Evolutionary conservation across 2,113 vertebrate species (phyloP).

Genomic region (Aythya baeri): DNA sequence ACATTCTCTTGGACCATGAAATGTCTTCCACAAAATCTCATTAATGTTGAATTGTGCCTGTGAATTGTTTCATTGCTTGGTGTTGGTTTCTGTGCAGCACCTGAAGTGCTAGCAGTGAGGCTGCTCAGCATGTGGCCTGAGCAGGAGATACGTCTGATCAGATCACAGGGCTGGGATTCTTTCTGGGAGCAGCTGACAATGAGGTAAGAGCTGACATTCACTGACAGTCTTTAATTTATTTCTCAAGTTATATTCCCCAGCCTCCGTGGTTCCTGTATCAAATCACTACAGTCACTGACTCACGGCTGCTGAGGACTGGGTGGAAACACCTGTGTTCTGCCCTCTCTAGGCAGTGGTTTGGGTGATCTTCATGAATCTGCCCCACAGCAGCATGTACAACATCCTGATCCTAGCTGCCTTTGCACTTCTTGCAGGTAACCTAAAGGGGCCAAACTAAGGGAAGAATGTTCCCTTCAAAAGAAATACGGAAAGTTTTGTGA

Average conservation of each 20-base stretch:
- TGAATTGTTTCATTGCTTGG: background rate
- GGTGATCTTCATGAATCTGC: background rate
- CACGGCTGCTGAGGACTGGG: background rate
- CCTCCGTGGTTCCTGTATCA: background rate
- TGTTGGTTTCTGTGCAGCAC: background rate
- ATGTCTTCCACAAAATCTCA: background rate
- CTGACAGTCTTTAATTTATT: accelerated
- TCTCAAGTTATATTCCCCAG: background rate
- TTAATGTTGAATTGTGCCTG: background rate
- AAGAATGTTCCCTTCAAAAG: background rate
- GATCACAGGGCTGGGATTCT: accelerated
- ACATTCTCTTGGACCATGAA: background rate
- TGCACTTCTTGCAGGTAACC: background rate
- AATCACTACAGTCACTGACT: background rate
- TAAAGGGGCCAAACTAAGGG: background rate
- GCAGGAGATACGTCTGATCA: accelerated
- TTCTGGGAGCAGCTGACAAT: background rate
- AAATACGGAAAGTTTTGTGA: background rate
- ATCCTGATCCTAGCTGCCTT: background rate
- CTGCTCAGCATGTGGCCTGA: background rate
- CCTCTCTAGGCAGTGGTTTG: background rate
- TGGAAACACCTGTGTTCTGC: background rate
- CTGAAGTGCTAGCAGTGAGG: background rate
- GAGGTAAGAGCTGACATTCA: background rate
- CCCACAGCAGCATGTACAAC: accelerated